phyloP scores from a whole-genome alignment of 1,140 invertebrate genomes.

The Chironomus tepperi region DNA sequence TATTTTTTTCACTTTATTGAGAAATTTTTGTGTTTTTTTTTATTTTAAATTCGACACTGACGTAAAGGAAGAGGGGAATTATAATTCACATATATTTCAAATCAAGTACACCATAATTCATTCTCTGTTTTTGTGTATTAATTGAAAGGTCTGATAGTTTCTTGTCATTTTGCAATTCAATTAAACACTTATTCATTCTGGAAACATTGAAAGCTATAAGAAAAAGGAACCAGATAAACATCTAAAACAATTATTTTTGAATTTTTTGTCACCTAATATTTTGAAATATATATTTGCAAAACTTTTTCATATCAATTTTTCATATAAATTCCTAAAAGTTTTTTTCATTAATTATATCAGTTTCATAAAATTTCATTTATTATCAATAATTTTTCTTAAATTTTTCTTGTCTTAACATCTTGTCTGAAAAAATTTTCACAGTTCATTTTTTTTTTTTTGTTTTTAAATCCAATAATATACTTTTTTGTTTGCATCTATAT shows the following conservation, averaged over 20 bases:
- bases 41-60: background rate
- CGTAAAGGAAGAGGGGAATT: background rate
- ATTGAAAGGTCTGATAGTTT: too few relatives aligned
- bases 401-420: background rate
- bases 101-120: too few relatives aligned
- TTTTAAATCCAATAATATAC: background rate
- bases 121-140: too few relatives aligned
- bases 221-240: slow-evolving; percentile 14
- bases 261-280: too few relatives aligned
- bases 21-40: background rate
- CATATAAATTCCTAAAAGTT: background rate
- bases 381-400: background rate
- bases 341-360: background rate
- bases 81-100: too few relatives aligned
- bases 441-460: background rate
- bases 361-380: background rate
- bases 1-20: background rate
- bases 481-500: background rate
- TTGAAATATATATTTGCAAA: too few relatives aligned
- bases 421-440: background rate
- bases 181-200: background rate
- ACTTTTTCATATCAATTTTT: background rate
- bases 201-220: background rate
- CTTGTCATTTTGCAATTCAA: too few relatives aligned
- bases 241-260: background rate